These are phyloP conservation scores for Todiramphus saurophagus DNA, from an alignment of 2,113 vertebrate genomes.

Conservation along the genomic window DNA sequence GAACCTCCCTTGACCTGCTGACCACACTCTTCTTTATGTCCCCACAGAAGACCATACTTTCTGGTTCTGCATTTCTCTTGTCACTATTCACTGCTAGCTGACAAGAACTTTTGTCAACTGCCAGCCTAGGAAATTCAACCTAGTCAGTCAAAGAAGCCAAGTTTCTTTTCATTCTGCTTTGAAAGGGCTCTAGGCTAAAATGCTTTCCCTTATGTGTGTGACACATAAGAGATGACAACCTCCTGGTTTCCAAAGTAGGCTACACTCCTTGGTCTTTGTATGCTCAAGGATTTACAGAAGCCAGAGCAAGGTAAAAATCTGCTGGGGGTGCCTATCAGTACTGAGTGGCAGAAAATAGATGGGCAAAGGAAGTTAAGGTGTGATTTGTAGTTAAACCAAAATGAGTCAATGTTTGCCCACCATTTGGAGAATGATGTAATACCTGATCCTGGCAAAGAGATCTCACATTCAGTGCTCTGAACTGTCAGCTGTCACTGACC, in stretches of 20 bases:
- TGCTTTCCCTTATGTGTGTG: accelerated
- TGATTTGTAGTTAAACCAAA: not conserved
- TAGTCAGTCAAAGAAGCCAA: not conserved
- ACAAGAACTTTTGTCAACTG: not conserved
- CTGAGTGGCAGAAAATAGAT: not conserved
- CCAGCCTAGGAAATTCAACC: not conserved
- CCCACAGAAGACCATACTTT: not conserved
- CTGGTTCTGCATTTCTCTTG: not conserved
- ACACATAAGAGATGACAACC: not conserved
- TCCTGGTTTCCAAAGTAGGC: not conserved
- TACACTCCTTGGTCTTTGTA: not conserved
- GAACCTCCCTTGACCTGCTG: no score
- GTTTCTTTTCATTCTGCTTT: not conserved
- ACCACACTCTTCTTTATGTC: no score
- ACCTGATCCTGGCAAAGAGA: not conserved
- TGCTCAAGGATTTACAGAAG: not conserved
- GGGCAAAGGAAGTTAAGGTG: not conserved
- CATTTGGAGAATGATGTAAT: not conserved
- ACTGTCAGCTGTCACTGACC: not conserved
- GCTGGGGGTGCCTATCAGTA: not conserved
- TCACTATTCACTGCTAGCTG: not conserved
- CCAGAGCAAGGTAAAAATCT: not conserved
- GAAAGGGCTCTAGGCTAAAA: not conserved
- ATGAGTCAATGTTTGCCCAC: not conserved
- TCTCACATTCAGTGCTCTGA: not conserved